Percentiles rank a stretch among this genome's conserved stretches.
Conservation (phyloP, 2,797 vertebrate genomes). For the Stomatorhinus walkeri region DNA sequence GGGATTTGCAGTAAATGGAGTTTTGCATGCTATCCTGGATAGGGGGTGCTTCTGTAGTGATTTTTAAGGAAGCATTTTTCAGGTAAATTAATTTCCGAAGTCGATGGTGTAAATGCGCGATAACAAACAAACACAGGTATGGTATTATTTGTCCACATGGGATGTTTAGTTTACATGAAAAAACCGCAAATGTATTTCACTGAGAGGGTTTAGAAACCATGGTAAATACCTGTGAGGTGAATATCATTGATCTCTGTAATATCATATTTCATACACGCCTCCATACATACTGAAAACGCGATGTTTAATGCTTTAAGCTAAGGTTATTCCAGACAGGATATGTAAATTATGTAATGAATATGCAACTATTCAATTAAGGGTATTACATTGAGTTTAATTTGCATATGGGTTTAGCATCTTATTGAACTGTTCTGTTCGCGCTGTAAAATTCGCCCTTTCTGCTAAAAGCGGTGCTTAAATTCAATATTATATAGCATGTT, state of each 20-base stretch:
- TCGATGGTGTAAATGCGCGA: neutral
- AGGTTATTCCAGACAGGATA: constrained; percentile 54
- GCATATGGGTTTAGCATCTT: constrained; percentile 31
- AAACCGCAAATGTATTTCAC: neutral
- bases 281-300: constrained; percentile 55
- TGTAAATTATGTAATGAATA: constrained; percentile 62
- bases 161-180: constrained; percentile 44
- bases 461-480: neutral
- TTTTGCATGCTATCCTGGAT: neutral
- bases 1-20: neutral
- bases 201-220: constrained; percentile 49
- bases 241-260: constrained; percentile 50
- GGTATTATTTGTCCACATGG: constrained; percentile 47
- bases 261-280: constrained; percentile 63
- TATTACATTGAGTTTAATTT: constrained; percentile 29
- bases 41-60: neutral
- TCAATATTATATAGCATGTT: constrained; percentile 13
- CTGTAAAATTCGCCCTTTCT: constrained; percentile 15
- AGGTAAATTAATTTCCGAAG: neutral
- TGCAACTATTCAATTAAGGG: constrained; percentile 76
- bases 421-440: constrained; percentile 19
- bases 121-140: neutral
- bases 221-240: constrained; percentile 57
- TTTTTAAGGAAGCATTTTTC: neutral
- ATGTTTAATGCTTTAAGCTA: constrained; percentile 73